Percentiles rank a stretch among this genome's conserved stretches.
phyloP scores from a whole-genome alignment of 2,797 vertebrate genomes.

The Merluccius polli region DNA sequence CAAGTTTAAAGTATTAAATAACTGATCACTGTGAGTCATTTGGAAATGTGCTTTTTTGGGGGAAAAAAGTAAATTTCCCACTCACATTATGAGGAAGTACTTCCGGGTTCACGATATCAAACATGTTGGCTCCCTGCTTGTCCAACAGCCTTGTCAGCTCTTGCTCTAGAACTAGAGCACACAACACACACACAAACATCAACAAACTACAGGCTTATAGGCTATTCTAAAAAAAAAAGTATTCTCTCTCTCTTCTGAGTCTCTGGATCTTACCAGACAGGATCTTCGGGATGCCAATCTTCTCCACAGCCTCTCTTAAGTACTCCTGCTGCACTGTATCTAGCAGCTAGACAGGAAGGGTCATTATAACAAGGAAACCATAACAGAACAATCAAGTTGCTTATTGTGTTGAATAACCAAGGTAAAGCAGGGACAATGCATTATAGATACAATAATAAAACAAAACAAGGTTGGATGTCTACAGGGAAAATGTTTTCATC shows the following conservation, averaged over 20 bases:
- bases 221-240: background rate
- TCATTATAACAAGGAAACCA: background rate
- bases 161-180: conserved; percentile 67
- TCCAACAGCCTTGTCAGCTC: conserved; percentile 75
- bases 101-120: conserved; percentile 78
- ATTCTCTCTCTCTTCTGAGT: background rate
- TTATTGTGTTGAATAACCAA: background rate
- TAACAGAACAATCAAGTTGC: background rate
- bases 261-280: conserved; percentile 68
- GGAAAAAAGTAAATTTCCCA: background rate
- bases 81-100: conserved; percentile 75
- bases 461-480: too few relatives aligned
- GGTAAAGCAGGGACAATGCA: background rate
- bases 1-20: background rate
- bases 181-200: background rate
- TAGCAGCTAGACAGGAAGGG: conserved; percentile 47
- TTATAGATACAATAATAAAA: background rate
- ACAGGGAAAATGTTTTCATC: too few relatives aligned
- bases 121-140: conserved; percentile 75
- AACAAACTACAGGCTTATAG: background rate
- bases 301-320: conserved; percentile 66
- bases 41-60: background rate
- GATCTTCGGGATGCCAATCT: conserved; percentile 75
- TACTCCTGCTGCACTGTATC: conserved; percentile 54
- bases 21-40: background rate